Evolutionary conservation across 2,113 vertebrate species (phyloP), one percentile per base, ranked within the genome.

Genomic region (Alexandromys fortis): DNA sequence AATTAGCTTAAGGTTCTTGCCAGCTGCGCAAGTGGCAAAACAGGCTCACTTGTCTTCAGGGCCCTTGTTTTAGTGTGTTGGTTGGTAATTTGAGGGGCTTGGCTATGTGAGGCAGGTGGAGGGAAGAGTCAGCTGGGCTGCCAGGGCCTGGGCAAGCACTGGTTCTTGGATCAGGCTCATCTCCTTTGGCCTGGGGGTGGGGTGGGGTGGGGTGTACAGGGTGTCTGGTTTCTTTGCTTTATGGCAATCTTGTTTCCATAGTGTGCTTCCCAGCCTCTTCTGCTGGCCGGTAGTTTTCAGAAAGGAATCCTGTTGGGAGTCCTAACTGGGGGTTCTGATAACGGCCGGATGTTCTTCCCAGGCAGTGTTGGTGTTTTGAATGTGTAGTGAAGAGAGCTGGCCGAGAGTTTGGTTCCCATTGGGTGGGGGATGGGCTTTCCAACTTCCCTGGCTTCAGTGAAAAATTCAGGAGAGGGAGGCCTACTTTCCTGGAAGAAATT

Each of bases 151-250:
- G 95, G 91, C 72, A 12, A 78, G 81, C 96, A 77, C 65, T n/a
- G 68, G 91, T 89, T 63, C 86, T 94, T 81, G 94, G 94, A 96
- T 94, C 45, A 7, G 73, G 70, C 92, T 92, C 77, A 17, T 89
- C 89, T 61, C 73, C 91, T 96, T 85, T 91, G 89, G 95, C 95
- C 96, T 95, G 89, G 95, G 97, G 97, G 97, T 96, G 95, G 96
- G 94, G 97, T 96, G 95, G 96, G 94, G 95, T 87, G 89, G 45
- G 55, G 92, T 92, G 77, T 96, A 77, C 94, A 58, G 49, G 90
- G 96, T 97, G 92, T 98, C 95, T 96, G 90, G 92, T 97, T 97
- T 96, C 97, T 91, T 89, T 92, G 94, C 89, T 90, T 96, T 97
- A 92, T 30, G 86, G 94, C 94, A 94, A 7, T 96, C 68, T 86